Conservation (phyloP, 2,113 vertebrate species). For the Marmota flaviventris region DNA sequence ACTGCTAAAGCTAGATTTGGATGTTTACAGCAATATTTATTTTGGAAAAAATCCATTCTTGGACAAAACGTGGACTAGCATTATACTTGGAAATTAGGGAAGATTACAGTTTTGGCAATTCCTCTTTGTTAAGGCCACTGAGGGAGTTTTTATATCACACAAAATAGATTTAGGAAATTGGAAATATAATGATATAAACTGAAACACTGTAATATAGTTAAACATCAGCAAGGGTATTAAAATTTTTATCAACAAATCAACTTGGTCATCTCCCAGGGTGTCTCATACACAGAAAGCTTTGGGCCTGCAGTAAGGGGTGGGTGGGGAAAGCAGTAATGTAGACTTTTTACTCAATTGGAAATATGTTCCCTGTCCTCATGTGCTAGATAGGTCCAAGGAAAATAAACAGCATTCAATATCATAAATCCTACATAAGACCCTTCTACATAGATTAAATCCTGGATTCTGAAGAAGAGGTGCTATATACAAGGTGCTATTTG, state of each 20-base stretch:
- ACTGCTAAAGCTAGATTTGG: background rate
- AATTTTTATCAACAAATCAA: background rate
- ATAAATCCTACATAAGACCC: background rate
- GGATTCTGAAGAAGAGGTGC: background rate
- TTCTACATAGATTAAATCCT: background rate
- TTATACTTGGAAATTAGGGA: constrained; percentile 24
- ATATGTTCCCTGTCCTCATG: background rate
- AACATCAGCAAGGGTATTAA: background rate
- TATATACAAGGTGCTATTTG: background rate
- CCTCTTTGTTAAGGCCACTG: background rate
- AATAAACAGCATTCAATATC: background rate
- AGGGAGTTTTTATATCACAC: constrained; percentile 40
- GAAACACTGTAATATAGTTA: background rate
- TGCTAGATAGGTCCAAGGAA: background rate
- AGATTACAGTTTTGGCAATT: constrained; percentile 22
- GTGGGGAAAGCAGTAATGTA: background rate
- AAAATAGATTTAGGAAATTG: constrained; percentile 31
- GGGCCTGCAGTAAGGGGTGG: background rate
- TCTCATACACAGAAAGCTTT: background rate
- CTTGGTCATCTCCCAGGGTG: background rate
- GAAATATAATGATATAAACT: background rate
- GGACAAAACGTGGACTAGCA: background rate
- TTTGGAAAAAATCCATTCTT: constrained; percentile 35
- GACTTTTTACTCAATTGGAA: background rate
- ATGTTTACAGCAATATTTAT: constrained; percentile 46